phyloP scores from a whole-genome alignment of 2,888 invertebrate species.

The Mythimna impura region DNA sequence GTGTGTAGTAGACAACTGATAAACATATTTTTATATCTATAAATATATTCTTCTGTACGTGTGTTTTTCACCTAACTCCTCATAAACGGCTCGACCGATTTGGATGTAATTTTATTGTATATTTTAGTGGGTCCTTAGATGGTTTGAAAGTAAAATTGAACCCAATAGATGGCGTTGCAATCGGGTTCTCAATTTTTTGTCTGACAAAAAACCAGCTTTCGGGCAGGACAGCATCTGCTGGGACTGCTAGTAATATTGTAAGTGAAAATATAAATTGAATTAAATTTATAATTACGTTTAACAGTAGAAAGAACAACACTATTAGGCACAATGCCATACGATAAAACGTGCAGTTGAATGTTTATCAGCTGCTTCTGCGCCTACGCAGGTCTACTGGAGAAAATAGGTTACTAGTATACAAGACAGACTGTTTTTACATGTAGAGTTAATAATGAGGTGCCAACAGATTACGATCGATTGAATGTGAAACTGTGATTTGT shows the following conservation, averaged over 20 bases:
- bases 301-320: conserved; percentile 6
- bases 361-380: conserved; percentile 31
- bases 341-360: conserved; percentile 17
- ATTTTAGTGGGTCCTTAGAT: too few species aligned
- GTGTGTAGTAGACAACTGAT: too few species aligned
- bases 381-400: conserved; percentile 17
- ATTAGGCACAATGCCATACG: conserved; percentile 56
- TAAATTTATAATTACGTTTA: conserved; percentile 14
- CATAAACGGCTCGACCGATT: too few species aligned
- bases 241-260: background rate
- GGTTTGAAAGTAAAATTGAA: too few species aligned
- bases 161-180: too few species aligned
- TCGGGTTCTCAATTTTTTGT: too few species aligned
- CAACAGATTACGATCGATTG: background rate
- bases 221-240: too few species aligned
- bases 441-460: background rate
- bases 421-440: conserved; percentile 9
- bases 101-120: too few species aligned
- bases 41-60: too few species aligned
- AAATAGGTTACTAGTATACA: conserved; percentile 28
- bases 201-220: too few species aligned
- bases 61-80: too few species aligned
- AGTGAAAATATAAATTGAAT: conserved; percentile 18
- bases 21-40: too few species aligned
- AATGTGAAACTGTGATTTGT: background rate